Evolutionary conservation across 23 tunicate genomes (phyloP).

Genomic region (Trididemnum clinides): DNA sequence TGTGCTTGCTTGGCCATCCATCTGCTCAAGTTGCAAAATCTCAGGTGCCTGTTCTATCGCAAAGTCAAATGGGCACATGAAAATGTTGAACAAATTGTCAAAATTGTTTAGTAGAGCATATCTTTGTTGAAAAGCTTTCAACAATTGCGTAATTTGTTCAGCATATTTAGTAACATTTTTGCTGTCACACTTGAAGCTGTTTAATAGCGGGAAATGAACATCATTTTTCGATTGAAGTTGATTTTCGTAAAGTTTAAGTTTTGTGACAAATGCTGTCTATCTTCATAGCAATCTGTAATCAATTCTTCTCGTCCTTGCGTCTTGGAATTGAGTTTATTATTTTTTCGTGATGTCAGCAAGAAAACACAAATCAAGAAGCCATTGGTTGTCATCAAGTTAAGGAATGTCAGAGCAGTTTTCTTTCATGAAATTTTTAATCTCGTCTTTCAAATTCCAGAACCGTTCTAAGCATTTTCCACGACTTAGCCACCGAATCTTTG

Average conservation of each 20-base stretch:
- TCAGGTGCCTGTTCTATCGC: too few relatives aligned
- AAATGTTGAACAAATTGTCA: too few relatives aligned
- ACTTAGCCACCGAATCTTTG: constrained; percentile 11
- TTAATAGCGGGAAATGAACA: constrained; percentile 21
- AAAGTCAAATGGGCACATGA: too few relatives aligned
- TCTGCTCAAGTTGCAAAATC: too few relatives aligned
- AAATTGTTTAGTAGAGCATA: too few relatives aligned
- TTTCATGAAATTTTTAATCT: background rate
- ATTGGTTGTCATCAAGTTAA: background rate
- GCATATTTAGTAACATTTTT: too few relatives aligned
- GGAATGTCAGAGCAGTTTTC: background rate
- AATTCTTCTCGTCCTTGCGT: background rate
- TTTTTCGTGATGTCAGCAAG: too few relatives aligned
- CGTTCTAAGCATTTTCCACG: constrained; percentile 6
- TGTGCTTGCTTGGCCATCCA: too few relatives aligned
- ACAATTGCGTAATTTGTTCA: too few relatives aligned
- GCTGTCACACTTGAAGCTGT: background rate
- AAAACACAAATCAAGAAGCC: constrained; percentile 17
- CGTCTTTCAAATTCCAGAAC: too few relatives aligned
- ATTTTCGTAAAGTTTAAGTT: constrained; percentile 16
- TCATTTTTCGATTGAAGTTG: constrained; percentile 9
- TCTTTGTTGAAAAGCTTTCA: too few relatives aligned
- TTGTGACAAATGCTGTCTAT: background rate
- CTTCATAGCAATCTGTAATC: constrained; percentile 4
- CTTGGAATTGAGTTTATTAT: too few relatives aligned